Base-by-base conservation (phyloP, 2,113 vertebrate species). In the Thomomys bottae region DNA sequence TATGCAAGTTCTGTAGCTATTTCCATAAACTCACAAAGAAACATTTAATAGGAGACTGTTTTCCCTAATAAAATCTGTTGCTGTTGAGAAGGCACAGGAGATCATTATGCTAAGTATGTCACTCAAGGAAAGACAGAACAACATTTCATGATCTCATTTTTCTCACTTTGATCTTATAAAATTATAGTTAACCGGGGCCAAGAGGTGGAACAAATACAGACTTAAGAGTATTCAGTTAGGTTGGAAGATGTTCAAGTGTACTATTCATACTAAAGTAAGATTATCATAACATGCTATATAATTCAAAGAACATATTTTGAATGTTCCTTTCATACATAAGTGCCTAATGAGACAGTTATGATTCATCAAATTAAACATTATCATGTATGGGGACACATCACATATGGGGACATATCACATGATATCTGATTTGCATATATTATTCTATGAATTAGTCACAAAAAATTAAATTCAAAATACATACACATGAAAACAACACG, bases 141-240 rank as follows among this genome's bases (percentile, higher is more conserved):
- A 59, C 45, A 1, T 24, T 1, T 3, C 4, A n/a, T n/a, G 10
- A 45, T 1, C 21, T 71, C 49, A 18, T 15, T 54, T 54, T 15
- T 54, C 49, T 54, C 15, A 18, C 49, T 54, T 17, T 79, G 3
- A 59, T 61, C 9, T 42, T 49, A 18, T 57, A 15, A 5, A 79
- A 70, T 24, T 14, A 28, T n/a, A 6, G 26, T 63, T 15, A n/a
- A 6, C 6, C 34, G 32, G 42, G 54, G 3, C 28, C 42, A 23
- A 3, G 6, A 3, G 49, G n/a, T 11, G 15, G 18, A 63, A n/a
- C 2, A n/a, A 10, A 6, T 24, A 14, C 21, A 0, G 23, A n/a
- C 14, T 30, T 18, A n/a, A 24, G 11, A 8, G 17, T 42, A 57
- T 23, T n/a, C 14, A 68, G 8, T 4, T 24, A 34, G 28, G 26